phyloP scores from a whole-genome alignment of 2,888 invertebrate species.

The Eilema griseolum region DNA sequence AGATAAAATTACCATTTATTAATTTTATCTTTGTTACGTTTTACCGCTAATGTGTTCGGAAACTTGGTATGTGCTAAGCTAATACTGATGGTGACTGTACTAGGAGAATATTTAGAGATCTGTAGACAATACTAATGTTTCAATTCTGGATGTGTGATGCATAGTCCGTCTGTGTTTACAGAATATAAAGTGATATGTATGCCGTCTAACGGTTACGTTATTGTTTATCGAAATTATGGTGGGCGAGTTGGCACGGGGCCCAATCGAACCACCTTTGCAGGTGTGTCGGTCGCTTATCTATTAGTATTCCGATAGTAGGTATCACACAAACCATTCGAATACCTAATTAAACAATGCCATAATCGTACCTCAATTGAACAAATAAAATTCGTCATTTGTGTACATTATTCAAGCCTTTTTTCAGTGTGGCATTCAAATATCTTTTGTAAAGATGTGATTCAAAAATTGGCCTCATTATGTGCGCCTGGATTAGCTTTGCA shows the following conservation, averaged over 20 bases:
- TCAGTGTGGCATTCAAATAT: slow-evolving; percentile 48
- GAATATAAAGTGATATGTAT: slow-evolving; percentile 62
- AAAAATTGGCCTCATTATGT: slow-evolving; percentile 28
- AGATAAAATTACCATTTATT: too few species aligned
- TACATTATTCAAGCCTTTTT: slow-evolving; percentile 50
- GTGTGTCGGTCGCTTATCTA: slow-evolving; percentile 61
- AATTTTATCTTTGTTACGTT: too few species aligned
- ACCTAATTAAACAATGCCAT: slow-evolving; percentile 56
- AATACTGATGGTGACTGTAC: slow-evolving; percentile 10
- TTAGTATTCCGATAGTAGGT: slow-evolving; percentile 55
- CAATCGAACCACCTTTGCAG: slow-evolving; percentile 71
- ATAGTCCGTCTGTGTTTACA: slow-evolving; percentile 58
- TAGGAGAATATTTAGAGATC: slow-evolving; percentile 36
- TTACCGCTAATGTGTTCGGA: too few species aligned
- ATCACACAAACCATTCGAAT: slow-evolving; percentile 45
- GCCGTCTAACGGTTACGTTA: slow-evolving; percentile 69
- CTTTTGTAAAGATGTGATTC: slow-evolving; percentile 41
- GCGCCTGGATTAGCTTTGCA: slow-evolving; percentile 13
- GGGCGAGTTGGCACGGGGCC: slow-evolving; percentile 69
- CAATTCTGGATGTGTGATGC: slow-evolving; percentile 34
- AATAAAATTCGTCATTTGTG: slow-evolving; percentile 63
- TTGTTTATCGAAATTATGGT: slow-evolving; percentile 75
- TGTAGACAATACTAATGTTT: slow-evolving; percentile 28
- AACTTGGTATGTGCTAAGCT: background rate
- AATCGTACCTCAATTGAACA: slow-evolving; percentile 69